These are phyloP conservation scores for Mastomys coucha DNA, from an alignment of 2,113 vertebrate genomes.

Conservation along the genomic window DNA sequence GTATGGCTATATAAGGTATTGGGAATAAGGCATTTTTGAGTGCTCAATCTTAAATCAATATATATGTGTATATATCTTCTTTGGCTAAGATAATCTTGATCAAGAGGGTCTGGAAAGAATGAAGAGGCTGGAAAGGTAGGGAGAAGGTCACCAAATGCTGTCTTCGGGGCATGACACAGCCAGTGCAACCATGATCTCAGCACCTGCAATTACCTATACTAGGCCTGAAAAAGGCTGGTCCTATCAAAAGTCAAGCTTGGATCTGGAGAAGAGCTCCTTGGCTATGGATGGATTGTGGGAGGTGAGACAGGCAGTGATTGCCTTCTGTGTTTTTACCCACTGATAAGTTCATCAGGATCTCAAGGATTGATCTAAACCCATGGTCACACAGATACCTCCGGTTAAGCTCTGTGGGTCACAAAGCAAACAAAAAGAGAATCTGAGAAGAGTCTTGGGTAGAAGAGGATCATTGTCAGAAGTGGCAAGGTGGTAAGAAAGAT, in stretches of 20 bases:
- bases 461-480: background rate
- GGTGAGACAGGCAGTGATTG: background rate
- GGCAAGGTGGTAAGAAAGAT: background rate
- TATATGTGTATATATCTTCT: background rate
- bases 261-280: background rate
- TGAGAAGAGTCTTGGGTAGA: background rate
- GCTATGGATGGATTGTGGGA: background rate
- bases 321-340: background rate
- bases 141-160: background rate
- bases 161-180: background rate
- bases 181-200: background rate
- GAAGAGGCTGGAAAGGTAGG: background rate
- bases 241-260: background rate
- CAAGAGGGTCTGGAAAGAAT: background rate
- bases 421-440: background rate
- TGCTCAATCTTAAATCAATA: background rate
- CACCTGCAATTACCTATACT: background rate
- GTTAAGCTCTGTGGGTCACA: background rate
- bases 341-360: background rate
- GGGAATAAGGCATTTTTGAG: background rate
- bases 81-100: background rate
- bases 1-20: background rate
- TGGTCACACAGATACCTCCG: background rate
- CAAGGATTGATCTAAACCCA: background rate
- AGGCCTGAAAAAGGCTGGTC: background rate